These are phyloP conservation scores for Aphelocoma californica DNA, from an alignment of 2,797 vertebrate species.

Conservation along the genomic window DNA sequence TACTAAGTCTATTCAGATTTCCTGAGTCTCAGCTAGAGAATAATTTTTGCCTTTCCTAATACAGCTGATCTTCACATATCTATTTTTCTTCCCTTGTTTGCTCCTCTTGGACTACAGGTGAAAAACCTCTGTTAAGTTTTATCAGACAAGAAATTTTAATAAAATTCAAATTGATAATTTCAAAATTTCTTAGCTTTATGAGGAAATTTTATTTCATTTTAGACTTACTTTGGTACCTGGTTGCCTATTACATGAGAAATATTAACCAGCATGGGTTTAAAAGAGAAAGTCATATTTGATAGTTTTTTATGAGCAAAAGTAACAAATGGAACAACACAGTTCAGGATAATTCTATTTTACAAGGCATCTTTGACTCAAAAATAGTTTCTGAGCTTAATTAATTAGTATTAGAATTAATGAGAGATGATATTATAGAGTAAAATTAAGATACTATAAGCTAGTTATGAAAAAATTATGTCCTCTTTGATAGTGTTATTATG, in stretches of 20 bases:
- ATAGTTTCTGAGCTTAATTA: background rate
- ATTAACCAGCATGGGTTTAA: background rate
- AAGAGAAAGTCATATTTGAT: background rate
- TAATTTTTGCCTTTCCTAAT: background rate
- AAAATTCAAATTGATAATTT: background rate
- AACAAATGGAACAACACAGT: background rate
- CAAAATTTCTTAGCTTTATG: background rate
- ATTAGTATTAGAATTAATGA: background rate
- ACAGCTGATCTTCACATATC: background rate
- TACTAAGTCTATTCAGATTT: background rate
- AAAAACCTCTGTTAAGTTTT: background rate
- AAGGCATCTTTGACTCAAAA: background rate
- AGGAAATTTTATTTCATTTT: background rate
- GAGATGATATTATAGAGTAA: background rate
- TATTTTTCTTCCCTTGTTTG: background rate
- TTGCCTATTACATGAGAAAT: background rate
- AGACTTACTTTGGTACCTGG: background rate
- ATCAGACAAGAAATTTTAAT: background rate
- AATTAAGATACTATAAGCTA: background rate
- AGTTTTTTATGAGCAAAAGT: background rate
- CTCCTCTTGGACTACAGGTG: background rate
- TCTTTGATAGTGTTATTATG: background rate
- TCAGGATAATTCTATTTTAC: background rate
- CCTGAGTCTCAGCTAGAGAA: background rate
- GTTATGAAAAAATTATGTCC: background rate